Evolutionary conservation across 2,113 vertebrate species (phyloP).

Genomic region (Montifringilla adamsi): DNA sequence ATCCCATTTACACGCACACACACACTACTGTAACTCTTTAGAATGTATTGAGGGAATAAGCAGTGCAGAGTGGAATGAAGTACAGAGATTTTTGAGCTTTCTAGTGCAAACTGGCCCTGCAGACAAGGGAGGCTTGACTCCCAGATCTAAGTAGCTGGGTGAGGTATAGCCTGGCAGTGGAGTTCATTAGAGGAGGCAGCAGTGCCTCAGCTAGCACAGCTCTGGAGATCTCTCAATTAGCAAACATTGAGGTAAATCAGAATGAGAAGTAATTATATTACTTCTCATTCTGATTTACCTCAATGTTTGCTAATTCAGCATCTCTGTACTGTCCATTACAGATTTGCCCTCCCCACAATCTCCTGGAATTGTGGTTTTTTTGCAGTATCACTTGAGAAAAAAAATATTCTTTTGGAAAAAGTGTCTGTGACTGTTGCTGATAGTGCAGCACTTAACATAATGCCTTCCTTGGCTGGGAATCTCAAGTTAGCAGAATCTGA

Average conservation of each 20-base stretch:
- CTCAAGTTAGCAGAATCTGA: background rate
- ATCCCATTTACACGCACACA: background rate
- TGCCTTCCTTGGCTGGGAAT: conserved; percentile 17
- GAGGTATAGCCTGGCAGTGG: background rate
- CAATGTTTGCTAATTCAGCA: background rate
- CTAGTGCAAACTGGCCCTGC: background rate
- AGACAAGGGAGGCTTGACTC: background rate
- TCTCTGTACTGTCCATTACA: background rate
- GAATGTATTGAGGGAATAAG: background rate
- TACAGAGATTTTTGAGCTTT: background rate
- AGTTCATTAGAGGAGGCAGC: background rate
- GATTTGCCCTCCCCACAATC: background rate
- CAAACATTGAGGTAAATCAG: too few species aligned
- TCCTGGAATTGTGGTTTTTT: background rate
- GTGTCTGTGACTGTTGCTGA: background rate
- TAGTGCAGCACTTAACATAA: conserved; percentile 25
- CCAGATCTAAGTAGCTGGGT: background rate
- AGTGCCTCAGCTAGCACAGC: background rate
- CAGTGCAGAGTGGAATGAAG: background rate
- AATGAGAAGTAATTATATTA: background rate
- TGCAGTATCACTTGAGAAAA: background rate
- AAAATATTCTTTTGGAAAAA: background rate
- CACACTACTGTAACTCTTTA: background rate
- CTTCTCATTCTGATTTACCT: background rate
- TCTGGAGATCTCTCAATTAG: background rate